Base-by-base conservation (phyloP, 2,888 invertebrate genomes). In the Chrysomela aeneicollis region DNA sequence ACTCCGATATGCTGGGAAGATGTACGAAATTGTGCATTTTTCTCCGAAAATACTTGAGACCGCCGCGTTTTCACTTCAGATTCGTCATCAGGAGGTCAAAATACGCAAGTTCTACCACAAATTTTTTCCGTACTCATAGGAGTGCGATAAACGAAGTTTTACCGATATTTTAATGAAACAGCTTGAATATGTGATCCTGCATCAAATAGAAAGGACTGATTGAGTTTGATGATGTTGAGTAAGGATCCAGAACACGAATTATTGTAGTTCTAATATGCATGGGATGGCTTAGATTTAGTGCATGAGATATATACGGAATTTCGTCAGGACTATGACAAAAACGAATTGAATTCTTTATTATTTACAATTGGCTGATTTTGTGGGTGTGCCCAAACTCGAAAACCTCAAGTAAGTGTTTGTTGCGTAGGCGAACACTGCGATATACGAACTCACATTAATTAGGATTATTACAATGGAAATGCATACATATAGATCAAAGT, bases 401-500 rank as follows among this genome's bases (percentile, higher is more conserved):
- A 35, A 35, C 32, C 10, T 35, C 10, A n/a, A 26, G 4, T 5
- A 6, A 42, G 42, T 42, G 42, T 42, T 15, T 15, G 12, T 8
- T 15, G 42, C 15, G 66, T 67, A 58, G 67, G 69, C 54, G 69
- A 51, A 30, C 26, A 46, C 57, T 46, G 51, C 64, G 51, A 64
- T 64, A 58, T 61, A 63, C 54, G 55, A 60, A 63, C 63, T 64
- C 59, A 60, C 65, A 64, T 65, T 66, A 69, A 69, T 67, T 64
- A 67, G 59, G 63, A 61, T 64, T 67, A 67, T 67, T 67, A 66
- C 57, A 66, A 62, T 62, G 62, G 59, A 66, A 59, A 59, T 66
- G 47, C 37, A 26, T 59, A 58, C 60, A 52, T 60, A 66, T 63
- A 63, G 63, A 42, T 42, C 42, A 66, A 64, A 46, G 59, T 66